Evolutionary conservation across 2,888 invertebrate species (phyloP).

Genomic region (Shargacucullia verbasci): DNA sequence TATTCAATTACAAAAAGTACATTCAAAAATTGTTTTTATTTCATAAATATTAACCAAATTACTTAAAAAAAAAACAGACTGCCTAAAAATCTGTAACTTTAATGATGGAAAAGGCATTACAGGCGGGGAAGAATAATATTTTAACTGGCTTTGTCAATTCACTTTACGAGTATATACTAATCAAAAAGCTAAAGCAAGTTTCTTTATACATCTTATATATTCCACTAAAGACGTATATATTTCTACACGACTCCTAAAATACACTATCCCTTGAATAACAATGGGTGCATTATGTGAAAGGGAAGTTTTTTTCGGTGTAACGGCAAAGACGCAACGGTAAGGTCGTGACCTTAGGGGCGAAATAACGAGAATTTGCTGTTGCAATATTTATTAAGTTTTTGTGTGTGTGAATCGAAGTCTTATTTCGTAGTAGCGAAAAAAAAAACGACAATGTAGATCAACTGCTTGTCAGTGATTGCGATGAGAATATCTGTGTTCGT

Average conservation of each 20-base stretch:
- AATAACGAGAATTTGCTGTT: conserved; percentile 26
- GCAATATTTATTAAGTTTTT: conserved; percentile 43
- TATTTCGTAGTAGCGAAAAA: conserved; percentile 5
- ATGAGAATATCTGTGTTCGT: too few species aligned
- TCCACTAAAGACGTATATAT: conserved; percentile 1
- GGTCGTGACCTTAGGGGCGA: conserved; percentile 45
- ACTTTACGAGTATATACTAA: too few species aligned
- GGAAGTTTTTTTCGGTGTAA: conserved; percentile 35
- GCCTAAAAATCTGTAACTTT: too few species aligned
- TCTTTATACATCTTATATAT: conserved; percentile 19
- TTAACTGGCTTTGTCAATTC: too few species aligned
- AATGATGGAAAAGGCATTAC: too few species aligned
- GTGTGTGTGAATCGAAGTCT: conserved; percentile 38
- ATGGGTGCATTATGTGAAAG: conserved; percentile 39
- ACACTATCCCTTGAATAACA: conserved; percentile 30
- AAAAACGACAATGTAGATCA: too few species aligned
- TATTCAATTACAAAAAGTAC: too few species aligned
- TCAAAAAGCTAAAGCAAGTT: conserved; percentile 6
- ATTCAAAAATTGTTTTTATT: too few species aligned
- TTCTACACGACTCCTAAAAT: conserved; percentile 16
- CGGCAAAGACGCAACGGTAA: conserved; percentile 37
- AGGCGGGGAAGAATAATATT: too few species aligned
- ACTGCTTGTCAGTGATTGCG: background rate
- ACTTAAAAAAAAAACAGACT: too few species aligned
- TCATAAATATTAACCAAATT: too few species aligned